Evolutionary conservation across 2,797 vertebrate genomes (phyloP), one percentile per base, ranked within the genome.

Genomic region (Philypnodon macrostomus): DNA sequence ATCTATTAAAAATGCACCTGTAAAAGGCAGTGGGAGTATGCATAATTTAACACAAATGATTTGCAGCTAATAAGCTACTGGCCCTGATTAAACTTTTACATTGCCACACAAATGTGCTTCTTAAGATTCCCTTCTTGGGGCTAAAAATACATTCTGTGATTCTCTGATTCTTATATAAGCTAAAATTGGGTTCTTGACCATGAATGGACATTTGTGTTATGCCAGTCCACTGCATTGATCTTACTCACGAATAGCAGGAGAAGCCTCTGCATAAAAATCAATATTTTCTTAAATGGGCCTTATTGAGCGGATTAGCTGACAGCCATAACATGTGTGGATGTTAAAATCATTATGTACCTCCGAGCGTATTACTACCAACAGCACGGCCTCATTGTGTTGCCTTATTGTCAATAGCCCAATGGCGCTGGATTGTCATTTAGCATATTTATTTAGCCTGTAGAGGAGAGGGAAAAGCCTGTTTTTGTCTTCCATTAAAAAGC

Each of bases 121-220:
- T 61, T 45, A 44, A 51, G 57, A 59, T 62, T 29, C 44, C 57
- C 53, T 68, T 34, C 67, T 70, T 1, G 2, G 56, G 55, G 59
- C 58, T 65, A 63, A 57, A 73, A 76, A 79, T 67, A 70, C 53
- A 54, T 30, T 64, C 70, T 59, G 67, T 70, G 51, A 65, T 77
- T 58, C 63, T 67, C 15, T 24, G 33, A 12, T 14, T 54, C 53
- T 60, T 63, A 65, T 44, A 26, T 67, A 69, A 65, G 63, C 51
- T 55, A 29, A 54, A 49, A 35, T 52, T 63, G 39, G 23, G 50
- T 45, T 53, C 52, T 53, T 70, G 69, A 75, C 58, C 67, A 58
- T 83, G 63, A 79, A 79, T 74, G 70, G 56, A 40, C 61, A 61
- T 83, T 73, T 83, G 65, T 81, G 46, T 59, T 53, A 38, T 15